Conservation (phyloP, 2,113 vertebrate species). For the Saccopteryx bilineata region DNA sequence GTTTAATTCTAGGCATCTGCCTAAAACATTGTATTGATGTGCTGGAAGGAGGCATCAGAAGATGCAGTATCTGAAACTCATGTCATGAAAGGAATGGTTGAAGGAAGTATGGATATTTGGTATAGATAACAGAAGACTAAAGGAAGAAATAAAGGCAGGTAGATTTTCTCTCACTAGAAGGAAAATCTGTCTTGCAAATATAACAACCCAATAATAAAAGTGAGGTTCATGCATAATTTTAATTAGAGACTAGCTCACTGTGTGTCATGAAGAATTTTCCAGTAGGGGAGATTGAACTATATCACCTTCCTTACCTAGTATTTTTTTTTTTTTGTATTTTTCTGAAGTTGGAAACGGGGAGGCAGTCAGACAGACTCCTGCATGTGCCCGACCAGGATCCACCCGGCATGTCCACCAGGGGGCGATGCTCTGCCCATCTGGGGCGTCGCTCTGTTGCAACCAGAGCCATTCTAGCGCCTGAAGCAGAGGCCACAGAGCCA, state of each 20-base stretch:
- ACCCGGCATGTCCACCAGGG: too few species aligned
- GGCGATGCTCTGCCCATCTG: too few species aligned
- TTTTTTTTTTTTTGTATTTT: too few species aligned
- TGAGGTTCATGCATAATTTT: not conserved
- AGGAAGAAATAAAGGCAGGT: not conserved
- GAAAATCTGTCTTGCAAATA: not conserved
- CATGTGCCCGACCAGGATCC: too few species aligned
- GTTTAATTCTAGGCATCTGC: not conserved
- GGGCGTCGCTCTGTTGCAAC: too few species aligned
- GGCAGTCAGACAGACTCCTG: too few species aligned
- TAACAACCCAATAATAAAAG: not conserved
- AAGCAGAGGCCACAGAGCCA: too few species aligned
- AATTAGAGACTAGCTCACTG: not conserved
- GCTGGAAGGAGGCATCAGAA: not conserved
- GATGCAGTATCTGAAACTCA: not conserved
- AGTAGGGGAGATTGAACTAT: not conserved
- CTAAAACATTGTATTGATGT: not conserved
- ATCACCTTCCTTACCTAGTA: not conserved
- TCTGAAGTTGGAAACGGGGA: too few species aligned
- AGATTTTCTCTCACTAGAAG: not conserved
- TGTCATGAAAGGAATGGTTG: not conserved
- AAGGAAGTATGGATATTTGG: not conserved
- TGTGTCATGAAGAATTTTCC: not conserved
- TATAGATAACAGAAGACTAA: not conserved
- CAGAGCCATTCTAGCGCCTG: too few species aligned